These are phyloP conservation scores for Drosophila formosana DNA, from an alignment of 2,888 invertebrate species.

Conservation along the genomic window DNA sequence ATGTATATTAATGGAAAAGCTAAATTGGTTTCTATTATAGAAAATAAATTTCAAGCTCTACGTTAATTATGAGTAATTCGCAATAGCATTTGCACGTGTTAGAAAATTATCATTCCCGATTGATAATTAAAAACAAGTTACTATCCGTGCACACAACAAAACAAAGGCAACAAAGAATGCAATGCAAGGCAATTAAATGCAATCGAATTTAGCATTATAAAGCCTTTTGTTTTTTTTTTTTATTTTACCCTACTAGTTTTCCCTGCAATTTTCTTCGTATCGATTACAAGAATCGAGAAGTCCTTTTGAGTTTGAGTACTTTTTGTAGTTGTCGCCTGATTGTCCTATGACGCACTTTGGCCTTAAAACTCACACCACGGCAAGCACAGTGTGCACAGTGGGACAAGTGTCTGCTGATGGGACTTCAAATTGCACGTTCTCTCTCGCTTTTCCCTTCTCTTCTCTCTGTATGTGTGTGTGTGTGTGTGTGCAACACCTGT, in stretches of 20 bases:
- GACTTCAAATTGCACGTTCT: constrained; percentile 25
- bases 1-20: not conserved
- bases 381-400: constrained; percentile 3
- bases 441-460: not conserved
- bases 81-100: constrained; percentile 11
- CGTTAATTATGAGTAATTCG: constrained; percentile 19
- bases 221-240: not conserved
- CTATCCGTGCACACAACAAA: not conserved
- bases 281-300: constrained; percentile 9
- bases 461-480: constrained; percentile 1
- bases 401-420: constrained; percentile 22
- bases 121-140: constrained; percentile 7
- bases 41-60: not conserved
- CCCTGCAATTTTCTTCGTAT: constrained; percentile 16
- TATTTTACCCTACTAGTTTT: not conserved
- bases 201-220: not conserved
- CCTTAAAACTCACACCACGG: not conserved
- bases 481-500: constrained; percentile 62
- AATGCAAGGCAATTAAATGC: constrained; percentile 1
- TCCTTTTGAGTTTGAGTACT: constrained; percentile 1
- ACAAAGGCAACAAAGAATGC: not conserved
- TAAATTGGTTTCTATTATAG: not conserved
- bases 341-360: constrained; percentile 35
- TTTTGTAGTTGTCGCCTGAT: constrained; percentile 3
- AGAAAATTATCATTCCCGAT: constrained; percentile 20